phyloP scores from a whole-genome alignment of 2,888 invertebrate genomes.

The Carpatolechia fugitivella region DNA sequence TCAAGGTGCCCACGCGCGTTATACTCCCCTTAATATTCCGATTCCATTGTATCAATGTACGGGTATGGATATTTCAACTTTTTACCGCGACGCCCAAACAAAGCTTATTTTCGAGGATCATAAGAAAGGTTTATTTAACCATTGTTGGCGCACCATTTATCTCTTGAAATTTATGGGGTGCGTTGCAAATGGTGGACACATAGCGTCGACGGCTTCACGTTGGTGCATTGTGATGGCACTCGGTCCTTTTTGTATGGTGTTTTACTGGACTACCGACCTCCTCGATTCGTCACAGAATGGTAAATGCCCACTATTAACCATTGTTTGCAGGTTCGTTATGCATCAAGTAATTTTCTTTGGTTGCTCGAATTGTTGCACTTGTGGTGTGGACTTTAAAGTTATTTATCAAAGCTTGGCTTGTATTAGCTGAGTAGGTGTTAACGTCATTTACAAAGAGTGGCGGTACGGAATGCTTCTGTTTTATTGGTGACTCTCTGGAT shows the following conservation, averaged over 20 bases:
- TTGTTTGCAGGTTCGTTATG: conserved; percentile 66
- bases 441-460: conserved; percentile 60
- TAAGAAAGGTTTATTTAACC: conserved; percentile 73
- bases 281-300: conserved; percentile 60
- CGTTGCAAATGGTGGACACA: conserved; percentile 68
- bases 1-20: conserved; percentile 46
- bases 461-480: conserved; percentile 44
- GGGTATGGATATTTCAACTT: conserved; percentile 65
- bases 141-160: conserved; percentile 75
- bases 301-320: conserved; percentile 46
- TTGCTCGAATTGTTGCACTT: conserved; percentile 51
- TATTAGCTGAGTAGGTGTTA: conserved; percentile 51
- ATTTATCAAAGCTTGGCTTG: conserved; percentile 49
- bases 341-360: conserved; percentile 66
- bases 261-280: conserved; percentile 38
- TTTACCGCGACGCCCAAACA: conserved; percentile 59
- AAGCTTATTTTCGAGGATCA: conserved; percentile 67
- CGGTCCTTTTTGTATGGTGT: conserved; percentile 24
- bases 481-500: conserved; percentile 13
- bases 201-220: conserved; percentile 48
- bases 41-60: conserved; percentile 54
- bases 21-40: conserved; percentile 55
- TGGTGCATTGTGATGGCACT: conserved; percentile 42
- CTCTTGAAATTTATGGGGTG: conserved; percentile 72
- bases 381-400: conserved; percentile 55